Evolutionary conservation across 2,888 invertebrate genomes (phyloP).

Genomic region (Microchrysa polita): DNA sequence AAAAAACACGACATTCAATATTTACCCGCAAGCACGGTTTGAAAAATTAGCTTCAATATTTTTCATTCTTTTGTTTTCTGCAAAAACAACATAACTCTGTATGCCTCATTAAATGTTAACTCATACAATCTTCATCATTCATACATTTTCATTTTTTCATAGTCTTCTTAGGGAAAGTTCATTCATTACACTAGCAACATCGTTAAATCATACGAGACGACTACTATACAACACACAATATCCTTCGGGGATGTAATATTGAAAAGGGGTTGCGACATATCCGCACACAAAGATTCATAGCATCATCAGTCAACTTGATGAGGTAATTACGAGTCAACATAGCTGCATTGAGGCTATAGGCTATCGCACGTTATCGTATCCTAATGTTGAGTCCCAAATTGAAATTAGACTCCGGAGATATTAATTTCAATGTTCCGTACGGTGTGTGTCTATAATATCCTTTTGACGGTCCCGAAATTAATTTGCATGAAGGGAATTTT

Average conservation of each 20-base stretch:
- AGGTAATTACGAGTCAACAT: constrained; percentile 61
- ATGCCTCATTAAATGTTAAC: not conserved
- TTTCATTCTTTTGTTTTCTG: too few species aligned
- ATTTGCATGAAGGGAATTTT: constrained; percentile 38
- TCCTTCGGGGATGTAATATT: constrained; percentile 41
- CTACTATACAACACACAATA: not conserved
- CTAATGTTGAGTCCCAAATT: constrained; percentile 39
- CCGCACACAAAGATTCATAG: constrained; percentile 54
- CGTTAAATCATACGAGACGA: constrained; percentile 22
- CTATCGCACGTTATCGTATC: constrained; percentile 25
- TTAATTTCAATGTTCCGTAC: constrained; percentile 44
- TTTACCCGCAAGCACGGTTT: not conserved
- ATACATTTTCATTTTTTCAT: not conserved
- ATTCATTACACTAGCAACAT: constrained; percentile 17
- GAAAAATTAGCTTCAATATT: not conserved
- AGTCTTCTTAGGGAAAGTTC: not conserved
- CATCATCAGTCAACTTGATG: constrained; percentile 66
- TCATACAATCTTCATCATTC: not conserved
- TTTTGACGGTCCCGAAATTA: not conserved
- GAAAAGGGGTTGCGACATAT: constrained; percentile 47
- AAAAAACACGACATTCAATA: too few species aligned
- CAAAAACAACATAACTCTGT: too few species aligned
- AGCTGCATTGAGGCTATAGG: too few species aligned
- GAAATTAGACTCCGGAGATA: constrained; percentile 47
- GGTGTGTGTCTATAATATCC: too few species aligned